Evolutionary conservation across 2,888 invertebrate species (phyloP).

Genomic region (Calliphora vomitoria): DNA sequence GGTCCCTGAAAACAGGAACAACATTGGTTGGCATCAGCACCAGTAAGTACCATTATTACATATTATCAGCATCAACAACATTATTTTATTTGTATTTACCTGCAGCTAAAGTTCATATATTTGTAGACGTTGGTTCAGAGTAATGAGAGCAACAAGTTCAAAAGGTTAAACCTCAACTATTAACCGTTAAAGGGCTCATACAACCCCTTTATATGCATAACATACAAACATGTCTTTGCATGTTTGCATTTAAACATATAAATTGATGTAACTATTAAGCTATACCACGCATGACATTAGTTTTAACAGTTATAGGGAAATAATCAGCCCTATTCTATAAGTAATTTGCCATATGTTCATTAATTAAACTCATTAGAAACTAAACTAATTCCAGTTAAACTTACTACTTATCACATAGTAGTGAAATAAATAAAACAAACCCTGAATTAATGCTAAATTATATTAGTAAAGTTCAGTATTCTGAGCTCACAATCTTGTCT

Average conservation of each 20-base stretch:
- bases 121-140: not conserved
- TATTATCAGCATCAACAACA: not conserved
- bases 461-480: too few relatives aligned
- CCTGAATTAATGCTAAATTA: too few relatives aligned
- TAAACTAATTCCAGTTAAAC: too few relatives aligned
- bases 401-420: too few relatives aligned
- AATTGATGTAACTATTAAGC: not conserved
- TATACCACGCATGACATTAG: not conserved
- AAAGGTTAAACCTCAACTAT: conserved; percentile 7
- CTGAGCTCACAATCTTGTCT: too few relatives aligned
- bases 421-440: too few relatives aligned
- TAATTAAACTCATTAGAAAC: too few relatives aligned
- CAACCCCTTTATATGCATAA: not conserved
- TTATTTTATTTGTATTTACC: not conserved
- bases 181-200: not conserved
- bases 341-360: too few relatives aligned
- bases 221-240: not conserved
- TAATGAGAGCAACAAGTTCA: conserved; percentile 39
- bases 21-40: not conserved
- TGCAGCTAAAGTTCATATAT: conserved; percentile 27
- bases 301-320: not conserved
- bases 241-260: not conserved
- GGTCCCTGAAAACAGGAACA: not conserved
- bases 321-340: not conserved
- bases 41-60: not conserved